A percentile compares a stretch with the other conserved stretches of the same genome.
Conservation (phyloP, 2,797 vertebrate species). For the Sebastes hopkinsi region DNA sequence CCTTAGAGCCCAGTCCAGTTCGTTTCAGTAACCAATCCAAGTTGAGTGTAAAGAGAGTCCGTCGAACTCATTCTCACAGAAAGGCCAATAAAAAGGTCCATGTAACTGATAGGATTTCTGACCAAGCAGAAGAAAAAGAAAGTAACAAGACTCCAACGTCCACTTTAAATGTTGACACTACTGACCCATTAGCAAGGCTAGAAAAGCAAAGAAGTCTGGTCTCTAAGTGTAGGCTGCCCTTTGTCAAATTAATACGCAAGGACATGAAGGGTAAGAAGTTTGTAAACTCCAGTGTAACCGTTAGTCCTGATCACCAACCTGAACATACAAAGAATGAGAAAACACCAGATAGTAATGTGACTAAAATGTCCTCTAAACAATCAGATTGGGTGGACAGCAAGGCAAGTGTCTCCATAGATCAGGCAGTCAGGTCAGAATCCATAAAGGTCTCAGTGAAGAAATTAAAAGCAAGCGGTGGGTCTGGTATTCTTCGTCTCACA, state of each 20-base stretch:
- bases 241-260: constrained; percentile 71
- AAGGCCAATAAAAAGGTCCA: constrained; percentile 8
- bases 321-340: constrained; percentile 28
- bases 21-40: constrained; percentile 5
- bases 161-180: constrained; percentile 12
- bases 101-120: neutral
- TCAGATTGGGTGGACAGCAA: constrained; percentile 3
- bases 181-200: constrained; percentile 18
- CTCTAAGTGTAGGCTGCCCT: constrained; percentile 61
- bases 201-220: constrained; percentile 53
- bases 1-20: constrained; percentile 1
- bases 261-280: constrained; percentile 54
- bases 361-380: constrained; percentile 13
- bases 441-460: constrained; percentile 54
- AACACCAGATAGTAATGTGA: neutral
- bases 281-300: constrained; percentile 19
- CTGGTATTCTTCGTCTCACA: constrained; percentile 31
- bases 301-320: constrained; percentile 13
- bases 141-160: neutral
- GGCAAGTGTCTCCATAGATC: neutral
- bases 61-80: neutral
- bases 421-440: constrained; percentile 6
- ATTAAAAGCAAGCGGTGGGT: constrained; percentile 31
- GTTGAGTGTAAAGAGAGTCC: constrained; percentile 15
- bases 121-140: constrained; percentile 27